Evolutionary conservation across 2,888 invertebrate genomes (phyloP), one percentile per base, ranked within the genome.

Genomic region (Tenthredo amoena): DNA sequence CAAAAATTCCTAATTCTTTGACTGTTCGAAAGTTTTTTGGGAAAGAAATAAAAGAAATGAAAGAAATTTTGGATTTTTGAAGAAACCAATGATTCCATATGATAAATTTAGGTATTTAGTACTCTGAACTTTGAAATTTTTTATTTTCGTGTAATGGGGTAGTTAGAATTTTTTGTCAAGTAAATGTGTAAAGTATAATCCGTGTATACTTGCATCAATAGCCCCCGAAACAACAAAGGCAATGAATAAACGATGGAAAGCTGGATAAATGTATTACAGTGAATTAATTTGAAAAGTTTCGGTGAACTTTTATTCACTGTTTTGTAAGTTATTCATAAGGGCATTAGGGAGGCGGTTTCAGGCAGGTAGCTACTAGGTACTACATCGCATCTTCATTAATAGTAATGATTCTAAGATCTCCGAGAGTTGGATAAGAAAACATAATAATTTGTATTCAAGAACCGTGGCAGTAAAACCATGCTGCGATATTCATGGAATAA

Each of bases 361-460:
- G 9, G 21, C 10, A 74, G 12, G n/a, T 37, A 37, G 65, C 1
- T 65, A 65, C 21, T 43, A 72, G 21, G 40, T 37, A 37, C 37
- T 50, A 43, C 84, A 86, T 85, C 85, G 84, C 88, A 88, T 91
- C 90, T 91, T 91, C 91, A 90, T 91, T 92, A 92, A 91, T 91
- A 91, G 89, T 92, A 91, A 92, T 92, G 91, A 92, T 91, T 89
- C 88, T 87, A 88, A 86, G 87, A 86, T 87, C 86, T 86, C 85
- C 79, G 86, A 84, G 34, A 89, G 89, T 89, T 86, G 88, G 81
- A 62, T 47, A 34, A 81, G 37, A 81, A 62, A 87, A 89, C 88
- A 88, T 88, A 88, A 88, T 90, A 90, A 92, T 92, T 91, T 90
- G 92, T 92, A 92, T 92, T 91, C 92, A 90, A 89, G 89, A 89